Evolutionary conservation across 2,797 vertebrate species (phyloP), one percentile per base, ranked within the genome.

Genomic region (Rachycentron canadum): DNA sequence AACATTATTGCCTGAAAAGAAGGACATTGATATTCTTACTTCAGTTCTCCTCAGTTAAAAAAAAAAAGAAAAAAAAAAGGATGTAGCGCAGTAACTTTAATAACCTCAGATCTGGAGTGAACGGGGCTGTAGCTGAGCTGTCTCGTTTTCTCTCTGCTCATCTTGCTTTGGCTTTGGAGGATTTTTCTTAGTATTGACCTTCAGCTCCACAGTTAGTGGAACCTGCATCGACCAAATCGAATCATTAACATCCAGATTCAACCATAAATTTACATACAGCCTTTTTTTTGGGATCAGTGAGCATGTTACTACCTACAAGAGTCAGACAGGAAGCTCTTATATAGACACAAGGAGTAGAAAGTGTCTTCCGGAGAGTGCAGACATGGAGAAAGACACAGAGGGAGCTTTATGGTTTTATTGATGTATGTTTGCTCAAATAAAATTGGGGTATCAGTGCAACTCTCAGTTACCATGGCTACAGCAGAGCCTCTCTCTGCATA

Each of bases 391-490:
- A 53, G 5, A 26, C 19, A 69, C 36, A 53, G 43, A 61, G 16
- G 28, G 38, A 64, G 65, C 50, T 79, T 79, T 81, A 79, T 69
- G 53, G 41, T 52, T 81, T 81, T 79, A 69, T 40, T 82, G 79
- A 90, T 84, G 71, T 79, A 78, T 83, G 63, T 89, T 89, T 83
- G 50, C 66, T 77, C 71, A 77, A 86, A 86, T 74, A 82, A 73
- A 89, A 79, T 76, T 81, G 74, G 80, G 74, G 75, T 84, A 70
- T 89, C 75, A 78, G 56, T 75, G 63, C 62, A 85, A 82, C 61
- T 79, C 74, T 79, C 73, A 65, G 93, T 94, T 93, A 79, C 92
- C 87, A 92, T 93, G 91, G 86, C 70, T 83, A 93, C 92, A 55
- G 80, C 63, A 71, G 69, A 80, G 66, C 45, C 76, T 77, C 57